Conservation (phyloP, 2,113 vertebrate genomes). For the Sturnira hondurensis region DNA sequence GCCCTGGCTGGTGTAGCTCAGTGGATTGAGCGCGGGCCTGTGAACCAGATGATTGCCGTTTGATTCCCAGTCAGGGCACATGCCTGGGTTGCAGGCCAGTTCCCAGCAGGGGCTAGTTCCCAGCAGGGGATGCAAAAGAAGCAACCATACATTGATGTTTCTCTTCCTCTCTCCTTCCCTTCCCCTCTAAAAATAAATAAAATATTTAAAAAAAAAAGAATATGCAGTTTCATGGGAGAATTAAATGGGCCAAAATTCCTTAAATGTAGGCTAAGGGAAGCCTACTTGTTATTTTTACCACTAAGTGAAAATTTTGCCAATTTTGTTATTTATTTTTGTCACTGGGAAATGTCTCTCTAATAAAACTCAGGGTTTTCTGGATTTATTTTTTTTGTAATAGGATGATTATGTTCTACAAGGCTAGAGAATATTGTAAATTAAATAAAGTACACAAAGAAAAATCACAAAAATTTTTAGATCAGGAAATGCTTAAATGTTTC, state of each 20-base stretch:
- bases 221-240: neutral
- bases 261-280: neutral
- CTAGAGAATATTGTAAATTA: conserved; percentile 67
- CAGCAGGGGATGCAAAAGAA: too few species aligned
- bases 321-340: neutral
- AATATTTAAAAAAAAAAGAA: too few species aligned
- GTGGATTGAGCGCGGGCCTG: too few species aligned
- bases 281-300: neutral
- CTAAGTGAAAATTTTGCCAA: conserved; percentile 4
- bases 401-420: conserved; percentile 41
- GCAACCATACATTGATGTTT: too few species aligned
- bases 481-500: conserved; percentile 80
- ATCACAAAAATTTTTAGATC: conserved; percentile 53
- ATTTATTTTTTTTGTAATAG: conserved; percentile 53
- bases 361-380: conserved; percentile 22
- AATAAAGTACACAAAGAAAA: conserved; percentile 62
- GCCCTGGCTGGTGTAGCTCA: too few species aligned
- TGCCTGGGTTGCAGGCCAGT: too few species aligned
- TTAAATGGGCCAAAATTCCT: neutral
- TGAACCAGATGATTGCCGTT: too few species aligned
- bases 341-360: conserved; percentile 18
- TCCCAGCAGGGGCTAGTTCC: too few species aligned
- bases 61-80: too few species aligned
- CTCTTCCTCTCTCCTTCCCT: too few species aligned
- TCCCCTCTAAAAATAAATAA: too few species aligned